Evolutionary conservation across 2,797 vertebrate species (phyloP).

Genomic region (Lerista edwardsae): DNA sequence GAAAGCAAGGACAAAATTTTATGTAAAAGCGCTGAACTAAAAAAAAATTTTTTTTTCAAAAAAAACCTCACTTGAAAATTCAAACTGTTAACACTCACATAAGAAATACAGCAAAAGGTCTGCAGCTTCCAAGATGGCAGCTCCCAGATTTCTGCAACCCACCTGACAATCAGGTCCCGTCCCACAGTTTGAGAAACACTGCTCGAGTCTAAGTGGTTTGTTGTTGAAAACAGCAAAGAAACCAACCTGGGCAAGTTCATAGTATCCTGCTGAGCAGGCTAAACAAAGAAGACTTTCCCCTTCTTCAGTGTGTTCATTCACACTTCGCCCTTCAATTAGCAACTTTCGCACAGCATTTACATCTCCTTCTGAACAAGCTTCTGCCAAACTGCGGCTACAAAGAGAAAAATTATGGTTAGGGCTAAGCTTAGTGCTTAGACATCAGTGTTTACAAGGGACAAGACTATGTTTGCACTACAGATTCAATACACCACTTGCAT

Average conservation of each 20-base stretch:
- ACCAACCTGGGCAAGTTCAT: conserved; percentile 85
- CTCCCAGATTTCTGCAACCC: no score
- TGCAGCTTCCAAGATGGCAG: no score
- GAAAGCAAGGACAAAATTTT: no score
- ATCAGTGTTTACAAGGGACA: not conserved
- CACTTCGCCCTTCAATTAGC: conserved; percentile 83
- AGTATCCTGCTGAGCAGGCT: conserved; percentile 85
- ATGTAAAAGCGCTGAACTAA: no score
- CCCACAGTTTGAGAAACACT: no score
- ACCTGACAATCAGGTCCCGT: no score
- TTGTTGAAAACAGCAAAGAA: not conserved
- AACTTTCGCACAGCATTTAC: conserved; percentile 85
- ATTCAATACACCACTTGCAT: fast-evolving
- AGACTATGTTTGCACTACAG: not conserved
- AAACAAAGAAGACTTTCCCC: conserved; percentile 85
- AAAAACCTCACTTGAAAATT: no score
- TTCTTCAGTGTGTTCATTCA: conserved; percentile 85
- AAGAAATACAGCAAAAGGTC: no score
- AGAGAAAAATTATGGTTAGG: conserved; percentile 4
- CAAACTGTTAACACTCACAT: no score
- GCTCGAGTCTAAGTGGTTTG: not conserved
- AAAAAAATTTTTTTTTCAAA: no score
- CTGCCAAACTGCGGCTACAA: conserved; percentile 83
- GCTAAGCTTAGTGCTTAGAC: no score
- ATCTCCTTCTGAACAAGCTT: conserved; percentile 85